Evolutionary conservation across 2,888 invertebrate species (phyloP).

Genomic region (Rhogogaster chlorosoma): DNA sequence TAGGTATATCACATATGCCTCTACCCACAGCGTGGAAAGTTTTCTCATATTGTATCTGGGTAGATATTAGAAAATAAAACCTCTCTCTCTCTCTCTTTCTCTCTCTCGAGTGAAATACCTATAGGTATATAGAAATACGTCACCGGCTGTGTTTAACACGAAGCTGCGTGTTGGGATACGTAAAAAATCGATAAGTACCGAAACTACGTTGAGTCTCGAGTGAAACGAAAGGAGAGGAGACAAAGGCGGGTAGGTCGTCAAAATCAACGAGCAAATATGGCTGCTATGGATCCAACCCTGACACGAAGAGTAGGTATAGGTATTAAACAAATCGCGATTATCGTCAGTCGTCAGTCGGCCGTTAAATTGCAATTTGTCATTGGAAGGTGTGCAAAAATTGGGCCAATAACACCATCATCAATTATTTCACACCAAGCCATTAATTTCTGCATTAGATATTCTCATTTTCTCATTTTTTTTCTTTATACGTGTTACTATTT

Average conservation of each 20-base stretch:
- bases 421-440: constrained; percentile 39
- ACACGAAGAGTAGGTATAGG: background rate
- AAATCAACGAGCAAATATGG: constrained; percentile 40
- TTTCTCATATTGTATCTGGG: background rate
- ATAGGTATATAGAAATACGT: background rate
- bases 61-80: background rate
- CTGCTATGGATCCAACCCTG: background rate
- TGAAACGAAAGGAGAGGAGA: background rate
- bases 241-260: constrained; percentile 17
- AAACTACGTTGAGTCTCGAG: background rate
- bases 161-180: constrained; percentile 1
- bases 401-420: constrained; percentile 29
- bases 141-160: background rate
- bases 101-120: background rate
- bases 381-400: constrained; percentile 43
- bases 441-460: background rate
- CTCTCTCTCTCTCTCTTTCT: too few species aligned
- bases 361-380: constrained; percentile 24
- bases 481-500: background rate
- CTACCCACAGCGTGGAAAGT: background rate
- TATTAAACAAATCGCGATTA: constrained; percentile 11
- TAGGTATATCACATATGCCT: background rate
- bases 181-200: constrained; percentile 38
- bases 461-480: background rate
- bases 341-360: background rate